These are phyloP conservation scores for Leptobrachium ailaonicum DNA, from an alignment of 2,113 vertebrate genomes.

Conservation along the genomic window DNA sequence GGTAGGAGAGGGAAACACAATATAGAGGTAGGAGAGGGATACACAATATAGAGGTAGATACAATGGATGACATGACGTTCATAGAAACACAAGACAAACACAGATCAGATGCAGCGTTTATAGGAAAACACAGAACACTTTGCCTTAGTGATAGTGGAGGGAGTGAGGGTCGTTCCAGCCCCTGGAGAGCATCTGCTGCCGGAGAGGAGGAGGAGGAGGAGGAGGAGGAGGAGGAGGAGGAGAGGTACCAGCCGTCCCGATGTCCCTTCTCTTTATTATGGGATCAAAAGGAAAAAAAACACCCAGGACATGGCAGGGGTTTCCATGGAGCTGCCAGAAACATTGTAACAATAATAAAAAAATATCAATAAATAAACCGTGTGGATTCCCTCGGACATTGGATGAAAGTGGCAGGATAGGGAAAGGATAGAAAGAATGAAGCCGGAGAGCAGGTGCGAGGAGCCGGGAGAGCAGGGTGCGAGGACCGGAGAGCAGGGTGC, in stretches of 20 bases:
- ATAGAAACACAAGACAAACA: conserved; percentile 43
- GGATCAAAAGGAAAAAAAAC: conserved; percentile 2
- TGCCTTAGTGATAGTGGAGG: conserved; percentile 32
- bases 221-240: conserved; percentile 13
- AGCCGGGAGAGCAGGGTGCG: too few relatives aligned
- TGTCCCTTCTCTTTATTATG: conserved; percentile 43
- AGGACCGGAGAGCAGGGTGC: too few relatives aligned
- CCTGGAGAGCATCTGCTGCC: conserved; percentile 18
- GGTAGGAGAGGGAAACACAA: too few relatives aligned
- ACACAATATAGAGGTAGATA: not conserved
- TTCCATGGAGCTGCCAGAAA: conserved; percentile 34
- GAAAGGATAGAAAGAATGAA: too few relatives aligned
- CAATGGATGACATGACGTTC: conserved; percentile 18
- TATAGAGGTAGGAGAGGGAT: too few relatives aligned
- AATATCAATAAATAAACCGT: not conserved
- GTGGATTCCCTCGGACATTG: too few relatives aligned
- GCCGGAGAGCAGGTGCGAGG: too few relatives aligned
- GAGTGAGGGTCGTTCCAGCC: conserved; percentile 33
- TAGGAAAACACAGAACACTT: conserved; percentile 32
- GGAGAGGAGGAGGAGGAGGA: conserved; percentile 8
- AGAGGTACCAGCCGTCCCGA: conserved; percentile 42
- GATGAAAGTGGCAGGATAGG: too few relatives aligned
- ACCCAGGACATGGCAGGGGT: conserved; percentile 13
- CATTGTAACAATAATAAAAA: conserved; percentile 1
- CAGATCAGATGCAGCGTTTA: conserved; percentile 32